These are phyloP conservation scores for Scotopteryx bipunctaria DNA, from an alignment of 2,888 invertebrate genomes.

Conservation along the genomic window DNA sequence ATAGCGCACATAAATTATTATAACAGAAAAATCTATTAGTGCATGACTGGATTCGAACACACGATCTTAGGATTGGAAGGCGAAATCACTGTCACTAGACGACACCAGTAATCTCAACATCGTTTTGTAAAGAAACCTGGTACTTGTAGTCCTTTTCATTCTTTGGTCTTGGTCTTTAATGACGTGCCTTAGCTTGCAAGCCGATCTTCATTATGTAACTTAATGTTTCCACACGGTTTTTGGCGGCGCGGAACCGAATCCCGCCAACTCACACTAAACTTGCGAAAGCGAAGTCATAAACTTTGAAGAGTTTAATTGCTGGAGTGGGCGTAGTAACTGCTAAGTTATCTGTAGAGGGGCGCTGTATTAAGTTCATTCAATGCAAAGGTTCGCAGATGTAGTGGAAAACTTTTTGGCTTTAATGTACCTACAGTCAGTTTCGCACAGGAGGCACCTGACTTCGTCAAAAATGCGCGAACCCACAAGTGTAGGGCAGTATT, in stretches of 20 bases:
- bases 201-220: constrained; percentile 15
- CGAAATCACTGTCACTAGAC: too few species aligned
- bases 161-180: background rate
- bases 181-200: constrained; percentile 2
- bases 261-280: constrained; percentile 15
- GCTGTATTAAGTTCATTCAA: constrained; percentile 6
- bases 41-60: too few species aligned
- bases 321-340: constrained; percentile 14
- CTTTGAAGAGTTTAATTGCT: constrained; percentile 23
- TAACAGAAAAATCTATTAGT: too few species aligned
- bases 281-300: constrained; percentile 12
- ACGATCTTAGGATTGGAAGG: too few species aligned
- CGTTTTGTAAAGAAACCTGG: background rate
- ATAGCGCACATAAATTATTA: too few species aligned
- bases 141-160: background rate
- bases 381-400: background rate
- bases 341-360: constrained; percentile 3
- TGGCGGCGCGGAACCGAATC: constrained; percentile 5
- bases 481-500: too few species aligned
- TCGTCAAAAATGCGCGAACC: too few species aligned
- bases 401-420: constrained; percentile 2
- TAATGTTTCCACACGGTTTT: constrained; percentile 13
- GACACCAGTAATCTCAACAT: too few species aligned
- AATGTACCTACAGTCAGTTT: too few species aligned
- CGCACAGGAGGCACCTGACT: too few species aligned